Base-by-base conservation (phyloP, 1,140 invertebrate species). In the Mamestra configurata region DNA sequence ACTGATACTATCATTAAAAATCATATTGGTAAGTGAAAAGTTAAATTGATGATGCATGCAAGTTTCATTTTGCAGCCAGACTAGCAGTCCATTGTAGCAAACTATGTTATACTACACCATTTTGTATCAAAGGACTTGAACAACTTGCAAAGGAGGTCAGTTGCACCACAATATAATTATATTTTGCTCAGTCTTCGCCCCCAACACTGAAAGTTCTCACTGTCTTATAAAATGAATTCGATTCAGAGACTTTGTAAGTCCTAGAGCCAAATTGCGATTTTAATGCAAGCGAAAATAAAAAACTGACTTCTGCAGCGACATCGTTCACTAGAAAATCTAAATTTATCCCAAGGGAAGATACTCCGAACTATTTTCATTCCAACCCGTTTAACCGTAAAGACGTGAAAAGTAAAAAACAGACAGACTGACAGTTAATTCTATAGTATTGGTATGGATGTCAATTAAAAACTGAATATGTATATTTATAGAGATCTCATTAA, bases 41-140 rank as follows among this genome's bases (percentile, higher is more conserved):
- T 31, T 31, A 31, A 31, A 31, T 31, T 31, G 27, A 31, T 31
- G 27, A 31, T 18, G 49, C 18, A 8, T 18, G 4, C 20, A 57
- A 13, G 4, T 24, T 24, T 10, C 51, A 13, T 27, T 24, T 57
- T 13, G 13, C 8, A 24, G 53, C 10, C 11, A 13, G 22, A 24
- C 53, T 57, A 11, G 53, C 10, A 5, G 22, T 57, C 53, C 11
- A 24, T 24, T 0, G 22, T 13, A 27, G 1, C 20, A 22, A 11
- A 22, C 27, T 22, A 55, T 55, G 22, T 24, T 55, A 57, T 27
- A 57, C 53, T 57, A 13, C 8, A 22, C 11, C 10, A 57, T 24
- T 57, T 57, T 24, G n/a, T n/a, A 18, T 57, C 53, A 57, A 57
- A 57, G 53, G 53, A 57, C 53, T 57, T 11, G 15, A 53, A 53